phyloP scores from a whole-genome alignment of 2,113 vertebrate species.

The Choloepus hoffmanni region DNA sequence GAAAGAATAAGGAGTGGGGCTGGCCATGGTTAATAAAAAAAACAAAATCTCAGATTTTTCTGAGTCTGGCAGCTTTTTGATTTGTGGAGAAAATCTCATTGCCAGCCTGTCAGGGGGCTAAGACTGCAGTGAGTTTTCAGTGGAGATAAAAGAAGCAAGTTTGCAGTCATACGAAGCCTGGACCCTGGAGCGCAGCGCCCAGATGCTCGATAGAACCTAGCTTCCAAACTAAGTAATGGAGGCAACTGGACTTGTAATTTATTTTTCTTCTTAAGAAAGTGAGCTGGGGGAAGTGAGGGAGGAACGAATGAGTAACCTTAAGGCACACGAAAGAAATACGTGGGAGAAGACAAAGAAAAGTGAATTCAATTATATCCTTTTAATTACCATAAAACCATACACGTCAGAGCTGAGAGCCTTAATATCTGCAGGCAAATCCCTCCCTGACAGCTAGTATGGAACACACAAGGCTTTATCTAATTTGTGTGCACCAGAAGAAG shows the following conservation, averaged over 20 bases:
- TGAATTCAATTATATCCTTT: neutral
- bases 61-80: neutral
- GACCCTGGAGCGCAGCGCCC: neutral
- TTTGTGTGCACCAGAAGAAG: neutral
- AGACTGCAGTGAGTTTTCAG: neutral
- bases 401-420: neutral
- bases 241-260: neutral
- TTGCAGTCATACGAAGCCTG: neutral
- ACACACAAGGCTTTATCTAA: too few relatives aligned
- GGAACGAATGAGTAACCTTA: neutral
- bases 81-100: slow-evolving; percentile 13
- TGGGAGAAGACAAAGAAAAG: neutral
- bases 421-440: neutral
- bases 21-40: neutral
- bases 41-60: neutral
- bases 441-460: neutral
- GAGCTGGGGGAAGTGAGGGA: neutral
- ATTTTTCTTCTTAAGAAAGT: neutral
- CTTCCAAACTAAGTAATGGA: too few relatives aligned
- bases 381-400: neutral
- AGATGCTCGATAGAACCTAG: neutral
- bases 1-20: neutral
- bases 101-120: neutral
- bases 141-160: neutral
- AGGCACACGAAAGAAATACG: neutral